Evolutionary conservation across 2,888 invertebrate species (phyloP).

Genomic region (Altica lythri): DNA sequence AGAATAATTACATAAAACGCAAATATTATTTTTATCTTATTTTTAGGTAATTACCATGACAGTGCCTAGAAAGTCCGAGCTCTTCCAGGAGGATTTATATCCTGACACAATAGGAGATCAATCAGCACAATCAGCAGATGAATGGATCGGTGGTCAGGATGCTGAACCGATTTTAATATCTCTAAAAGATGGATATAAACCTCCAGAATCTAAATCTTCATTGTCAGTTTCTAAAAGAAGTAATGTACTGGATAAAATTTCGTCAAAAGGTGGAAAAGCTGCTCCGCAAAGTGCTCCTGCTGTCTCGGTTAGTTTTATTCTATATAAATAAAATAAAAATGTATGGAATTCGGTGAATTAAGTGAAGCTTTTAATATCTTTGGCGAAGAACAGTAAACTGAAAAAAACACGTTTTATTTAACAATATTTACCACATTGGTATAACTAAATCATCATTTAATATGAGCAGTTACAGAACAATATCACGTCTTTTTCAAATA

Average conservation of each 20-base stretch:
- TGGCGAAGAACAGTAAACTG: no score
- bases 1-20: no score
- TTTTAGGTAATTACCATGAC: conserved; percentile 89
- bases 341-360: no score
- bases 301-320: conserved; percentile 53
- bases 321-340: no score
- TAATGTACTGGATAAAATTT: conserved; percentile 79
- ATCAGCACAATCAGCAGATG: conserved; percentile 86
- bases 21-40: neutral
- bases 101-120: conserved; percentile 93
- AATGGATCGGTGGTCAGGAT: conserved; percentile 89
- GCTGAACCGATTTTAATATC: conserved; percentile 91
- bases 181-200: conserved; percentile 78
- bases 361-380: no score
- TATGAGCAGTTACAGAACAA: no score
- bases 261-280: conserved; percentile 56
- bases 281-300: conserved; percentile 33
- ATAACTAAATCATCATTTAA: no score
- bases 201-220: conserved; percentile 70
- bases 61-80: conserved; percentile 94
- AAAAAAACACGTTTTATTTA: no score
- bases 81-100: conserved; percentile 96
- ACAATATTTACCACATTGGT: no score
- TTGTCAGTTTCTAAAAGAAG: conserved; percentile 75
- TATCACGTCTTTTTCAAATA: no score